Evolutionary conservation across 2,113 vertebrate genomes (phyloP), one percentile per base, ranked within the genome.

Genomic region (Tragelaphus strepsiceros): DNA sequence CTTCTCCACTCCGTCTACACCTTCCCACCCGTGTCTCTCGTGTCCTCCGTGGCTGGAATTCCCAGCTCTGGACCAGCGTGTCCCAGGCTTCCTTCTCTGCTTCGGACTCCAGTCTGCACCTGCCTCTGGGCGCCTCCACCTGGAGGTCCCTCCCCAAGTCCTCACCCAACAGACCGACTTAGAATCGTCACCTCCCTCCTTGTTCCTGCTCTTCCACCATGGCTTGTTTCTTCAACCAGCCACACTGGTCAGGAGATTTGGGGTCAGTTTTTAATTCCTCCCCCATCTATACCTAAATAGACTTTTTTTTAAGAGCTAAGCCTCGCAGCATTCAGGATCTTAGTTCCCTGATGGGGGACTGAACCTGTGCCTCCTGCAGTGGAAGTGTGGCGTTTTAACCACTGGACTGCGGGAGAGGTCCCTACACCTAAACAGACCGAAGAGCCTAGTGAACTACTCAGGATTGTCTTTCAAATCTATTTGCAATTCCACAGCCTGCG

Each of bases 1-100:
- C 13, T 61, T 74, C 51, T 46, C 30, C 1, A 6, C 78, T 51
- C 15, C 0, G 0, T 30, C 30, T 51, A 16, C 51, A 22, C 54
- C 58, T 51, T 56, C 35, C 30, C 7, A 13, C 10, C 35, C 0
- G 3, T 9, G 5, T 16, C 3, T 62, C 10, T 17, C 0, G 7
- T 6, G 8, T 16, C 3, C 78, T n/a, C 59, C 0, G 0, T 11
- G 78, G 62, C 88, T 14, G 6, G 82, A 87, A 58, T 35, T 46
- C 49, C 30, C 39, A 32, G 83, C 67, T 87, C 17, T 56, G 49
- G 8, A 6, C 58, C 83, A 51, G 39, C 3, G 0, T 9, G 26
- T 56, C 82, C 58, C 14, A 17, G 56, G 16, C 54, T 46, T 77
- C 35, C 30, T 54, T 56, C 24, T 32, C 10, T 1, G 11, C 59